Percentiles rank a stretch among this genome's conserved stretches.
phyloP scores from a whole-genome alignment of 2,113 vertebrate species.

The Pseudopipra pipra region DNA sequence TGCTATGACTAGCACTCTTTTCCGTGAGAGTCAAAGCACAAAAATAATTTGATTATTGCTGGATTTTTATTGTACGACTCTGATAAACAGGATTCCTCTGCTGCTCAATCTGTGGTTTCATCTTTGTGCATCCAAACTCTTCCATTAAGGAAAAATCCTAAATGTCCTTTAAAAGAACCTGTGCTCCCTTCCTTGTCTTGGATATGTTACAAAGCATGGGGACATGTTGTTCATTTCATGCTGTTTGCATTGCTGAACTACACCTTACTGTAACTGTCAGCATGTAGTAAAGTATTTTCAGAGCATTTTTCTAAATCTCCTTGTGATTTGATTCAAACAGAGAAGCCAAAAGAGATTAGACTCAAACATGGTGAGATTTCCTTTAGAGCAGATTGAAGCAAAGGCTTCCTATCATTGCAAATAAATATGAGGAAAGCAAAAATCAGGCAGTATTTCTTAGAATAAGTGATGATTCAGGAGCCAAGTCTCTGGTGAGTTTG shows the following conservation, averaged over 20 bases:
- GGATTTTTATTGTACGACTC: not conserved
- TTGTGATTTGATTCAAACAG: not conserved
- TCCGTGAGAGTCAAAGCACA: not conserved
- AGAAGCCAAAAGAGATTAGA: not conserved
- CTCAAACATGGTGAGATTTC: not conserved
- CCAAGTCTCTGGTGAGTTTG: not conserved
- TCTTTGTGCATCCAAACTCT: not conserved
- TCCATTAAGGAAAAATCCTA: not conserved
- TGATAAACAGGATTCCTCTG: not conserved
- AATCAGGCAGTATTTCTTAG: not conserved
- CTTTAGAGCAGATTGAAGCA: not conserved
- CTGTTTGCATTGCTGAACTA: not conserved
- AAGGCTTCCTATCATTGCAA: not conserved
- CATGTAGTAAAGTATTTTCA: not conserved
- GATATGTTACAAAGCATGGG: not conserved
- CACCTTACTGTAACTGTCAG: not conserved
- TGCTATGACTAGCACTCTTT: not conserved
- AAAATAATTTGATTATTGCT: not conserved
- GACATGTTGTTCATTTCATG: not conserved
- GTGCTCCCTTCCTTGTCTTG: not conserved
- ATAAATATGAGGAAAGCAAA: not conserved
- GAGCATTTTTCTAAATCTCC: not conserved
- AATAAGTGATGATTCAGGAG: not conserved
- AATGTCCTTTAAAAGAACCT: not conserved
- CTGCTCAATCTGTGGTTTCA: not conserved